A percentile compares a stretch with the other conserved stretches of the same genome.
Evolutionary conservation across 2,888 invertebrate genomes (phyloP).

Genomic region (Archaeoteleia sp.): DNA sequence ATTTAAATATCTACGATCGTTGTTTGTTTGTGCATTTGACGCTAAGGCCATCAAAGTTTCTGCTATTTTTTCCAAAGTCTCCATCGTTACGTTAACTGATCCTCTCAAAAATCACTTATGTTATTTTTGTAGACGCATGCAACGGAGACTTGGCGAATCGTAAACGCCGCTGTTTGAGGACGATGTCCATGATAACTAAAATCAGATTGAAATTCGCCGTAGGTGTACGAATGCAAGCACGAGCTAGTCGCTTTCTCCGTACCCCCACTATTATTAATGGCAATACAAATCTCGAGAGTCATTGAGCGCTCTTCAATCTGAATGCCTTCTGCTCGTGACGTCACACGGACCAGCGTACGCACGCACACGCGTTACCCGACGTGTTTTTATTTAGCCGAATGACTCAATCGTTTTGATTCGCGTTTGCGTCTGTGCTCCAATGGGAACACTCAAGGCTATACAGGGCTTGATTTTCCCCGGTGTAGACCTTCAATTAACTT

Average conservation of each 20-base stretch:
- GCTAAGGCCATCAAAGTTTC: no score
- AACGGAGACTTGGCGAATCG: not conserved
- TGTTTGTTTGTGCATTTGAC: no score
- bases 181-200: not conserved
- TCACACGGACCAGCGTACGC: constrained; percentile 60
- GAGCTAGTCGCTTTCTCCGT: not conserved
- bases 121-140: not conserved
- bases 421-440: constrained; percentile 58
- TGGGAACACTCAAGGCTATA: constrained; percentile 56
- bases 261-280: constrained; percentile 72
- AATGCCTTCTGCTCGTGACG: constrained; percentile 75
- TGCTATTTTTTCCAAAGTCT: no score
- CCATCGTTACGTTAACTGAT: no score
- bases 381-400: constrained; percentile 72
- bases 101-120: no score
- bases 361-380: constrained; percentile 43
- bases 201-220: not conserved
- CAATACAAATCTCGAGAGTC: constrained; percentile 75
- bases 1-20: no score
- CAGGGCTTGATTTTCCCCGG: constrained; percentile 43
- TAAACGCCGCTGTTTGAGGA: not conserved
- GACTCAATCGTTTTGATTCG: constrained; percentile 71
- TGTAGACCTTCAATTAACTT: constrained; percentile 69
- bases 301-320: constrained; percentile 75
- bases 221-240: not conserved